Evolutionary conservation across 2,888 invertebrate species (phyloP).

Genomic region (Aphidoletes aphidimyza): DNA sequence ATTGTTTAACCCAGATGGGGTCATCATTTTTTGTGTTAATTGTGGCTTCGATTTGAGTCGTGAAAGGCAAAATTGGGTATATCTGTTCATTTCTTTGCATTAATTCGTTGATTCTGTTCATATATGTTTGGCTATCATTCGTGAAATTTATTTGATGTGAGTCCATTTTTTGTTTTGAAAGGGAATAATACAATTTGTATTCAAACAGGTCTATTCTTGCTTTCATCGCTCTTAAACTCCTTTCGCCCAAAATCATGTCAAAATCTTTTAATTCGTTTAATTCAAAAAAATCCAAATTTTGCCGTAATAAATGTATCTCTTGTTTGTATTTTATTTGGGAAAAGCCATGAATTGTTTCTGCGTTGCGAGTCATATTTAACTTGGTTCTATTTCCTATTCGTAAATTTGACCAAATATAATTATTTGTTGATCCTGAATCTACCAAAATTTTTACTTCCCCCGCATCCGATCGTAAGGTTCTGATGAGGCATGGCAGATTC

Average conservation of each 20-base stretch:
- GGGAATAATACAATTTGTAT: too few species aligned
- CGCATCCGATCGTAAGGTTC: background rate
- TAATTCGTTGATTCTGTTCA: background rate
- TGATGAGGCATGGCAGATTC: background rate
- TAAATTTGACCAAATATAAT: background rate
- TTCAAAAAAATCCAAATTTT: too few species aligned
- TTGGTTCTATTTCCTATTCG: background rate
- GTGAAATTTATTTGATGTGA: background rate
- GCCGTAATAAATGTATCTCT: background rate
- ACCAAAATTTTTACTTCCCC: background rate
- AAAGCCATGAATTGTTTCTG: background rate
- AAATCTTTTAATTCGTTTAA: background rate
- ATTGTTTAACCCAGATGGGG: background rate
- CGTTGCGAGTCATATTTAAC: background rate
- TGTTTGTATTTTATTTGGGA: background rate
- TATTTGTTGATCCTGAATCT: background rate
- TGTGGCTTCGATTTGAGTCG: background rate
- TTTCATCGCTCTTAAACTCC: background rate
- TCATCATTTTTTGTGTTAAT: background rate
- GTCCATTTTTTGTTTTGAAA: background rate
- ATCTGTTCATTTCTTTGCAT: background rate
- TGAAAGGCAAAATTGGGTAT: background rate
- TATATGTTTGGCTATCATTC: background rate
- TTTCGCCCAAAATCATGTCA: constrained; percentile 10
- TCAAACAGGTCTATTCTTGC: background rate